Conservation (phyloP, 1,140 invertebrate species). For the Penaeus indicus region DNA sequence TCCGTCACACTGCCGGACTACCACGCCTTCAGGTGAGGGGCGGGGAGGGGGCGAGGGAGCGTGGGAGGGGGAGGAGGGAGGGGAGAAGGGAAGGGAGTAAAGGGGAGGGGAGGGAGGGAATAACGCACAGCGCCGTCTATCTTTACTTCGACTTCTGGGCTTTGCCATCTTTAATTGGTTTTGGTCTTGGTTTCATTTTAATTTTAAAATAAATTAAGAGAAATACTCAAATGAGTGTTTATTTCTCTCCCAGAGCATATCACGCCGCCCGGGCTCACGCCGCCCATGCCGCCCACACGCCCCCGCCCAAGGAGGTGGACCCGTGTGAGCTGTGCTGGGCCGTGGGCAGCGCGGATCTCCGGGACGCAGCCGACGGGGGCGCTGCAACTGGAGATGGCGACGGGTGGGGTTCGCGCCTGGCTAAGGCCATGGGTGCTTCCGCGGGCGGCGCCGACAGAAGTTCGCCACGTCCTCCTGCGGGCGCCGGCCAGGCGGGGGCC, state of each 20-base stretch:
- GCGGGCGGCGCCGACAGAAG: not conserved
- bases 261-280: slow-evolving; percentile 32
- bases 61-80: no score
- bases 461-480: not conserved
- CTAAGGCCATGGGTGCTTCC: slow-evolving; percentile 31
- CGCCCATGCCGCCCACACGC: slow-evolving; percentile 33
- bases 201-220: not conserved
- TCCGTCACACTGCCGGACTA: slow-evolving; percentile 51
- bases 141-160: no score
- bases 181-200: no score
- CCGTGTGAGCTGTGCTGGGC: slow-evolving; percentile 54
- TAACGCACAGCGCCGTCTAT: no score
- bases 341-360: not conserved
- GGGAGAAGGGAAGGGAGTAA: no score
- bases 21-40: slow-evolving; percentile 45
- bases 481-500: not conserved
- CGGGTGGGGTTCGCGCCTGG: slow-evolving; percentile 37
- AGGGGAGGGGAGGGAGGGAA: no score
- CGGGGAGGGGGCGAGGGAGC: no score
- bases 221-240: not conserved
- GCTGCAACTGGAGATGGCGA: not conserved
- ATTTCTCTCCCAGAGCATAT: slow-evolving; percentile 3
- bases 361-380: not conserved
- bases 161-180: no score
- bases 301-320: slow-evolving; percentile 30